A percentile compares a stretch with the other conserved stretches of the same genome.
phyloP scores from a whole-genome alignment of 2,888 invertebrate species.

The Phasia obesa region DNA sequence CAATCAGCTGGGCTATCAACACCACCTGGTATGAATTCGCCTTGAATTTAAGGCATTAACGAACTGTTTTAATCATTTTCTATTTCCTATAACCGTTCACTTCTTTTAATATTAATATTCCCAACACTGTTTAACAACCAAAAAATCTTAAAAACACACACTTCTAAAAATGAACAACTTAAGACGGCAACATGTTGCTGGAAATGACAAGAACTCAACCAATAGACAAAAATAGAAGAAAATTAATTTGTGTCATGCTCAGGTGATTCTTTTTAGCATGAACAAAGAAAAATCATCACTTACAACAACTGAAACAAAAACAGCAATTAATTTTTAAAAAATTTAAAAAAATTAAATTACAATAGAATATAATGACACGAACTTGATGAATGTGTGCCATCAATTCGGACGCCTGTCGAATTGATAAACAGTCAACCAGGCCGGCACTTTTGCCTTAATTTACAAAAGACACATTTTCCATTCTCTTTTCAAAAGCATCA shows the following conservation, averaged over 20 bases:
- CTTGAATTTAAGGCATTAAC: too few species aligned
- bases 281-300: conserved; percentile 42
- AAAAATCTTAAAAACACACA: too few species aligned
- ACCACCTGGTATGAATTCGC: too few species aligned
- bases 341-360: background rate
- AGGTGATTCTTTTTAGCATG: conserved; percentile 50
- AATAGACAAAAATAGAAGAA: conserved; percentile 23
- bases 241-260: conserved; percentile 68
- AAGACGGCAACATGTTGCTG: too few species aligned
- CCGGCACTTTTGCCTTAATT: conserved; percentile 2
- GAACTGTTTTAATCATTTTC: too few species aligned
- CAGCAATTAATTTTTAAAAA: conserved; percentile 12
- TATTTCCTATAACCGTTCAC: too few species aligned
- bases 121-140: too few species aligned
- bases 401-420: background rate
- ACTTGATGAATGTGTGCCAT: conserved; percentile 56
- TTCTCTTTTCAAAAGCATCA: conserved; percentile 14
- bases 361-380: conserved; percentile 45
- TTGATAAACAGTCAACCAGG: background rate
- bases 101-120: too few species aligned
- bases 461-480: background rate
- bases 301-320: conserved; percentile 22
- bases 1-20: too few species aligned
- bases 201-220: background rate
- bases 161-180: too few species aligned